A percentile compares a stretch with the other conserved stretches of the same genome.
phyloP scores from a whole-genome alignment of 2,797 vertebrate species.

The Champsocephalus gunnari region DNA sequence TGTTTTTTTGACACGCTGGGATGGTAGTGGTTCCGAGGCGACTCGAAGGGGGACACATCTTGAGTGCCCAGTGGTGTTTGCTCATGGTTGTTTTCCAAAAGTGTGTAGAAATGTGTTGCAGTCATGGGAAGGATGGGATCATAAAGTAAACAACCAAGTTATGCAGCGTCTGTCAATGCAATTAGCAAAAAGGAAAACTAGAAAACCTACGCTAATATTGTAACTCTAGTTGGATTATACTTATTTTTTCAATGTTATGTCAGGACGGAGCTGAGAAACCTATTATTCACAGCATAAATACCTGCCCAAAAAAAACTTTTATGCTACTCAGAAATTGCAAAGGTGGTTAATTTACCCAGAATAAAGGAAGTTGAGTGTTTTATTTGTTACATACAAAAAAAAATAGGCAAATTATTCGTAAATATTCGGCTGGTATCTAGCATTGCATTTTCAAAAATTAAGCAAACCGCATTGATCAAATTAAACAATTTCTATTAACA shows the following conservation, averaged over 20 bases:
- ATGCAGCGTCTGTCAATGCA: slow-evolving; percentile 4
- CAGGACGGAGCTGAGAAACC: too few relatives aligned
- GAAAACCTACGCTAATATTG: not conserved
- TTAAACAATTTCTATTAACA: too few relatives aligned
- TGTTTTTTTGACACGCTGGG: slow-evolving; percentile 71
- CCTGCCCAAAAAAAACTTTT: not conserved
- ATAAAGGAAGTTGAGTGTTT: too few relatives aligned
- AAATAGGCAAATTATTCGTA: too few relatives aligned
- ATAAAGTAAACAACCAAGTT: not conserved
- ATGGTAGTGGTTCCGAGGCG: slow-evolving; percentile 26
- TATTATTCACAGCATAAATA: not conserved
- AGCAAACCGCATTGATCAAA: too few relatives aligned
- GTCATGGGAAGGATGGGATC: slow-evolving; percentile 6
- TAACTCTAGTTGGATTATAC: not conserved
- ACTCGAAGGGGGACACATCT: slow-evolving; percentile 56
- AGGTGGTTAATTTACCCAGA: too few relatives aligned
- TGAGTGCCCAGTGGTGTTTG: slow-evolving; percentile 66
- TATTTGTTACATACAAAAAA: too few relatives aligned
- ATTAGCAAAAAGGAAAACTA: slow-evolving; percentile 18
- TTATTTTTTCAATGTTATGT: not conserved
- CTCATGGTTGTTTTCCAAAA: slow-evolving; percentile 44
- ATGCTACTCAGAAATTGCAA: too few relatives aligned
- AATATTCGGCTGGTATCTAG: too few relatives aligned
- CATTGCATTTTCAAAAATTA: too few relatives aligned
- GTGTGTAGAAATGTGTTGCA: slow-evolving; percentile 38